Evolutionary conservation across 2,888 invertebrate species (phyloP).

Genomic region (Liopterus haemorrhoidalis): DNA sequence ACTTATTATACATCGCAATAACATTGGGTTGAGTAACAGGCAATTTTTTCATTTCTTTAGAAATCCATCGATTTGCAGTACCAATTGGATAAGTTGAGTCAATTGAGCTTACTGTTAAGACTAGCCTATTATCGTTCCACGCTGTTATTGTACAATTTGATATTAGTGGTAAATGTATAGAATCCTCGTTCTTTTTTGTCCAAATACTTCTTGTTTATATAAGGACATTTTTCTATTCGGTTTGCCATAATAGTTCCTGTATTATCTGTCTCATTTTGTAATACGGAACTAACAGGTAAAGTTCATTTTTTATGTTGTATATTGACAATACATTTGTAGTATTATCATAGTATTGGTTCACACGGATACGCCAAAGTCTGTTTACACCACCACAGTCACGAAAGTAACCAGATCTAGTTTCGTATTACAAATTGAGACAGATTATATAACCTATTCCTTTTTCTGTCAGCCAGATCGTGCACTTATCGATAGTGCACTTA

Average conservation of each 20-base stretch:
- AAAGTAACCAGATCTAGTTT: too few species aligned
- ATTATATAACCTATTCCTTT: conserved; percentile 23
- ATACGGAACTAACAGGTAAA: too few species aligned
- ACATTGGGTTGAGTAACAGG: conserved; percentile 28
- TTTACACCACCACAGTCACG: too few species aligned
- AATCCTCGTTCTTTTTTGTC: conserved; percentile 23
- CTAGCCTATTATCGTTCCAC: conserved; percentile 30
- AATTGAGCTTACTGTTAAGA: conserved; percentile 27
- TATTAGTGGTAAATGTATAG: conserved; percentile 25
- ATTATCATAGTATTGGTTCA: too few species aligned
- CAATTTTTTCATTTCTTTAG: conserved; percentile 27
- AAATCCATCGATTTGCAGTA: conserved; percentile 14
- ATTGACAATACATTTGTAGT: too few species aligned
- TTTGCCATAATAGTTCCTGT: conserved; percentile 29
- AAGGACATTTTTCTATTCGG: conserved; percentile 20
- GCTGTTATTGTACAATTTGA: conserved; percentile 25
- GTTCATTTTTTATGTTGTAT: too few species aligned
- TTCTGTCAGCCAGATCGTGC: conserved; percentile 18
- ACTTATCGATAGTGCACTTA: too few species aligned
- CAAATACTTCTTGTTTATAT: conserved; percentile 10
- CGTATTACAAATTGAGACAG: too few species aligned
- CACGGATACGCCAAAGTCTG: too few species aligned
- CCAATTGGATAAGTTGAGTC: conserved; percentile 26
- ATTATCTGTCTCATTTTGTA: too few species aligned
- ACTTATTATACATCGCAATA: conserved; percentile 30